These are phyloP conservation scores for Zapornia atra DNA, from an alignment of 2,113 vertebrate genomes.

Conservation along the genomic window DNA sequence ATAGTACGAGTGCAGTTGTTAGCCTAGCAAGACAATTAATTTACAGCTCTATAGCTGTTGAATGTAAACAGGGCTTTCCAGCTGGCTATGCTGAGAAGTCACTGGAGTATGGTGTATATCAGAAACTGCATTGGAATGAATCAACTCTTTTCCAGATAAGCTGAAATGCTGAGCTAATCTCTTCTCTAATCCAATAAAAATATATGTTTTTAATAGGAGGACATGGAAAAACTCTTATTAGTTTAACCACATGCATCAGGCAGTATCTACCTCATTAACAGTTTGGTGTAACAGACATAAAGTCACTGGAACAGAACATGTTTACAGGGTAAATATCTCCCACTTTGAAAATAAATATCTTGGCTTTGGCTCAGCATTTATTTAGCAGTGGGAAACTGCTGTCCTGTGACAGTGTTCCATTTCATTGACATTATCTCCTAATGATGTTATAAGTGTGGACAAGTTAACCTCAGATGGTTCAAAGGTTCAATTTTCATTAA, in stretches of 20 bases:
- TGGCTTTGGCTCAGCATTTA: slow-evolving; percentile 59
- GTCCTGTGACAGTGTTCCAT: slow-evolving; percentile 48
- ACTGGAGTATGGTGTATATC: not conserved
- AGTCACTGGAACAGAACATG: slow-evolving; percentile 64
- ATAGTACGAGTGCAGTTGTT: not conserved
- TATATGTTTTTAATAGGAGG: not conserved
- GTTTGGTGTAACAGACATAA: slow-evolving; percentile 35
- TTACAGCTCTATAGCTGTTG: not conserved
- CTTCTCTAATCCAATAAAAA: slow-evolving; percentile 7
- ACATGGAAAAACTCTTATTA: not conserved
- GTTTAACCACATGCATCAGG: slow-evolving; percentile 28
- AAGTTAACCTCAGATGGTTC: slow-evolving; percentile 44
- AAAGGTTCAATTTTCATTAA: slow-evolving; percentile 35
- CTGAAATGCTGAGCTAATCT: slow-evolving; percentile 11
- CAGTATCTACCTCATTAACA: slow-evolving; percentile 14
- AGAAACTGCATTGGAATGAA: not conserved
- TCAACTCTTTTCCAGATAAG: not conserved
- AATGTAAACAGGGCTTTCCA: not conserved
- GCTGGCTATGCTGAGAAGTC: not conserved
- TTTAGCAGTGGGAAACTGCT: slow-evolving; percentile 59
- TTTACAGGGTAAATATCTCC: slow-evolving; percentile 67
- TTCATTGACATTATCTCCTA: slow-evolving; percentile 43
- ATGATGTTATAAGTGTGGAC: slow-evolving; percentile 27
- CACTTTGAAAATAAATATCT: slow-evolving; percentile 68
- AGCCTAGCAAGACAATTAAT: not conserved